Evolutionary conservation across 2,113 vertebrate species (phyloP).

Genomic region (Sylvietta virens): DNA sequence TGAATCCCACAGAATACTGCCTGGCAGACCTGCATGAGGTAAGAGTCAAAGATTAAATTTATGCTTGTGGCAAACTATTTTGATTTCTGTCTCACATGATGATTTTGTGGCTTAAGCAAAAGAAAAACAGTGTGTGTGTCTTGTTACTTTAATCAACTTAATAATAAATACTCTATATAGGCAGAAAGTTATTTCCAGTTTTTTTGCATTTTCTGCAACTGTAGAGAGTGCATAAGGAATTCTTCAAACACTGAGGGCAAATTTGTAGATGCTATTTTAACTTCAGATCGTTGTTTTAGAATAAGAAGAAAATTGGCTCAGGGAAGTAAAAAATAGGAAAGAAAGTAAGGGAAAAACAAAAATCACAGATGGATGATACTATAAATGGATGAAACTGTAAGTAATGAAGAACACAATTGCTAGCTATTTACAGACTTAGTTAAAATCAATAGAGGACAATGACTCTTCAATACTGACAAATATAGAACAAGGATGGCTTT

Average conservation of each 20-base stretch:
- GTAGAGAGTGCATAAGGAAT: neutral
- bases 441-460: constrained; percentile 27
- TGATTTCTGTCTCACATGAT: neutral
- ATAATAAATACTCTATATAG: neutral
- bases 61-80: neutral
- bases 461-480: neutral
- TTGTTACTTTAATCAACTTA: neutral
- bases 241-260: neutral
- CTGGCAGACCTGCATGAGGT: neutral
- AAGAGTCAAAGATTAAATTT: neutral
- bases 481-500: neutral
- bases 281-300: neutral
- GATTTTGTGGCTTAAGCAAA: neutral
- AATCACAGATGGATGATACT: constrained; percentile 7
- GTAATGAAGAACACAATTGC: neutral
- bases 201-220: neutral
- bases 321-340: neutral
- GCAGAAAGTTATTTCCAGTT: neutral
- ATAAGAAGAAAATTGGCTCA: neutral
- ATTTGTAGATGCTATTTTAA: neutral
- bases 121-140: neutral
- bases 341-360: neutral
- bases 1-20: neutral
- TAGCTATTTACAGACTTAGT: constrained; percentile 9
- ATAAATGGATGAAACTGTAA: constrained; percentile 25